Evolutionary conservation across 1,140 invertebrate species (phyloP), one percentile per base, ranked within the genome.

Genomic region (Bathynomus jamesi): DNA sequence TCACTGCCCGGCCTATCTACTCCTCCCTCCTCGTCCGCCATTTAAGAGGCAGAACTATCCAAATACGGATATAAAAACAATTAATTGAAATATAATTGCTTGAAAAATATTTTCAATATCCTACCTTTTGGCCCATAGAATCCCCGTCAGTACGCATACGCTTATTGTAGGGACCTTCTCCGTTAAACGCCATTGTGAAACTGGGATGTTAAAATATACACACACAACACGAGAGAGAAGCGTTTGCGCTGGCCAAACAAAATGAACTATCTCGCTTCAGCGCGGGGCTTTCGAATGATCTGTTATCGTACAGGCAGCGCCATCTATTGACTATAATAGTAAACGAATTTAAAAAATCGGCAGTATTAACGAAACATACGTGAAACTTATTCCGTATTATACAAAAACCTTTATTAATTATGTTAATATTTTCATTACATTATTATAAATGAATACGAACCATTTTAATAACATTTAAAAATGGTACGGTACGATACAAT

Each of bases 101-200:
- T n/a, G 21, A 53, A 53, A 17, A 53, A 53, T 53, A 53, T 17
- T 53, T 53, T 21, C 21, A 53, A 21, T 17, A 53, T 53, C 40
- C 40, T 53, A 85, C 84, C 81, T 84, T 82, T 79, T 85, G 84
- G 68, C 82, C 83, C 30, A 82, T 82, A 77, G 84, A 83, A 77
- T 85, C 84, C 77, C 84, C 80, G 76, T 80, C 79, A 29, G 79
- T 80, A 71, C 84, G 81, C 76, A 84, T 83, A 77, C 84, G 83
- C 80, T 85, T 85, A 11, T 83, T 84, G 73, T 83, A 82, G 66
- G 84, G 84, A 71, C 83, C 84, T 78, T 85, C 84, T 78, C 84
- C 84, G 80, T 85, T 85, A 81, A 84, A 85, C 79, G 84, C 84
- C 84, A 85, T 85, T 78, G 70, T 77, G 76, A 71, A 74, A 79